Percentiles rank a stretch among this genome's conserved stretches.
Conservation (phyloP, 1,140 invertebrate genomes). For the Platorchestia sp. region DNA sequence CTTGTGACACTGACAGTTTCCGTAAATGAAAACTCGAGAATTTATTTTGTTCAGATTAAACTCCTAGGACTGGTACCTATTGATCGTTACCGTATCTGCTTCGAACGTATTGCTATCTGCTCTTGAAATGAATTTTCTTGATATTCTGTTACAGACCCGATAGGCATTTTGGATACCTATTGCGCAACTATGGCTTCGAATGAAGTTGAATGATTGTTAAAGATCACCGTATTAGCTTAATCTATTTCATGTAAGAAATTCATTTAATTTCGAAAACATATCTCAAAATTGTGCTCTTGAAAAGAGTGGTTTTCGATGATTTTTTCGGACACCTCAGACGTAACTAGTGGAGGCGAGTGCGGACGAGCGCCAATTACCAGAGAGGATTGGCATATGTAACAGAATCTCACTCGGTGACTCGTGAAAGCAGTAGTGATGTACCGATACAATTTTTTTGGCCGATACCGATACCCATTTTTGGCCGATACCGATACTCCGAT, state of each 20-base stretch:
- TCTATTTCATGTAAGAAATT: not conserved
- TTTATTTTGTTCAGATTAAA: not conserved
- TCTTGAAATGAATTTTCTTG: not conserved
- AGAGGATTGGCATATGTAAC: not conserved
- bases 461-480: too few relatives aligned
- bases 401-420: not conserved
- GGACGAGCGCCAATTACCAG: not conserved
- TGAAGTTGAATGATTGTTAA: not conserved
- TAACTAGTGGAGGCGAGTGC: not conserved
- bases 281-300: not conserved
- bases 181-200: not conserved
- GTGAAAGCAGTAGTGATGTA: too few relatives aligned
- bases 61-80: not conserved
- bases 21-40: too few relatives aligned
- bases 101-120: not conserved
- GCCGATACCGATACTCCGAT: too few relatives aligned
- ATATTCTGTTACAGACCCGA: too few relatives aligned
- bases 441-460: too few relatives aligned
- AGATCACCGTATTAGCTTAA: not conserved
- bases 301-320: not conserved
- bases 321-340: not conserved
- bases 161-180: not conserved
- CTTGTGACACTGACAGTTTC: too few relatives aligned
- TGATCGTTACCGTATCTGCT: not conserved
- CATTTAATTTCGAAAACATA: not conserved